Evolutionary conservation across 2,888 invertebrate genomes (phyloP).

Genomic region (Rhamnusium bicolor): DNA sequence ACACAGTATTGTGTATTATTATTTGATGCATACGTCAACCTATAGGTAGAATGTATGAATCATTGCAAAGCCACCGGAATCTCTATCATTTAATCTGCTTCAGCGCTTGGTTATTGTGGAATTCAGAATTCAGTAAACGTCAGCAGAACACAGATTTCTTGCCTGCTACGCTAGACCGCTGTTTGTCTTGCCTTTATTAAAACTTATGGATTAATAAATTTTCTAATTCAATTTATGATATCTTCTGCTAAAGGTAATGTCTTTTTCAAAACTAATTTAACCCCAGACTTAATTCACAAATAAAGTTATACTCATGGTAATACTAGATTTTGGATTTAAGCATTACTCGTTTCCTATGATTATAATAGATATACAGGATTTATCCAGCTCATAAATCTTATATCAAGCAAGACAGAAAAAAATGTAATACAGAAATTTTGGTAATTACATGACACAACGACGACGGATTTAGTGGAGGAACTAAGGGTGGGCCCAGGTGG

Average conservation of each 20-base stretch:
- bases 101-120: neutral
- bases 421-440: too few relatives aligned
- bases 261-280: too few relatives aligned
- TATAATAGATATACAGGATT: too few relatives aligned
- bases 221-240: neutral
- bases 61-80: constrained; percentile 1
- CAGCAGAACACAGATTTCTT: constrained; percentile 19
- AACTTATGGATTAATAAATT: constrained; percentile 20
- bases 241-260: neutral
- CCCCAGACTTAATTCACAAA: too few relatives aligned
- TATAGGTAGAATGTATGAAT: neutral
- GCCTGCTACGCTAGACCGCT: constrained; percentile 5
- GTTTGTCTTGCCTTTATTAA: constrained; percentile 22
- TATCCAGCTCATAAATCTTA: too few relatives aligned
- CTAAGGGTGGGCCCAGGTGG: too few relatives aligned
- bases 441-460: too few relatives aligned
- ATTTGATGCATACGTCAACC: neutral
- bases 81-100: constrained; percentile 15
- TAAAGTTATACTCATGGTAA: too few relatives aligned
- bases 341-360: too few relatives aligned
- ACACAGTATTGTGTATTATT: constrained; percentile 6
- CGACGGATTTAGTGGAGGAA: too few relatives aligned
- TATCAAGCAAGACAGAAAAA: too few relatives aligned
- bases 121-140: neutral
- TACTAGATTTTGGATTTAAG: too few relatives aligned